These are phyloP conservation scores for Drosophila helvetica DNA, from an alignment of 2,888 invertebrate species.

Conservation along the genomic window DNA sequence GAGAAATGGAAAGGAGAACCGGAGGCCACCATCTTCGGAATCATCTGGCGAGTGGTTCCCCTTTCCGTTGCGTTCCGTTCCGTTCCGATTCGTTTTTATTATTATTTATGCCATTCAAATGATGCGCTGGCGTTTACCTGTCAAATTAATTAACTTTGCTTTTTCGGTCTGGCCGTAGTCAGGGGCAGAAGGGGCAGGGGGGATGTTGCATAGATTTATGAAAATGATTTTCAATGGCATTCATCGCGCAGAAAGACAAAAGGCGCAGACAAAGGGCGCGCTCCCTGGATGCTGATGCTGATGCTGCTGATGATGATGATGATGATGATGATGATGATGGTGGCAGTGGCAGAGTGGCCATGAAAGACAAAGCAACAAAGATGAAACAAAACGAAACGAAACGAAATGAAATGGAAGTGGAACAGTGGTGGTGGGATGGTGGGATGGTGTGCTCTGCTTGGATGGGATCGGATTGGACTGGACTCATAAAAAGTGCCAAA, in stretches of 20 bases:
- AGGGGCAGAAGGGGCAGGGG: neutral
- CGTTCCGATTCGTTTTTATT: slow-evolving; percentile 34
- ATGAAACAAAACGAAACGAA: slow-evolving; percentile 27
- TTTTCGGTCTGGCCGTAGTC: slow-evolving; percentile 5
- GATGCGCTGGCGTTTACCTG: slow-evolving; percentile 66
- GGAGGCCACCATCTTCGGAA: slow-evolving; percentile 16
- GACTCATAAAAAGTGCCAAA: slow-evolving; percentile 39
- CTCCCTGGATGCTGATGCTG: slow-evolving; percentile 9
- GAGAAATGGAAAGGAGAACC: slow-evolving; percentile 1
- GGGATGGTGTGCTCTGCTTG: slow-evolving; percentile 1
- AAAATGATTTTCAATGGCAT: slow-evolving; percentile 55
- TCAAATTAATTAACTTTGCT: slow-evolving; percentile 63
- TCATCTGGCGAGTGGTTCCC: slow-evolving; percentile 32
- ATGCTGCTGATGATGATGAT: slow-evolving; percentile 12
- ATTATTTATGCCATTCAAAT: slow-evolving; percentile 65
- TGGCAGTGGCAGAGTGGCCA: neutral
- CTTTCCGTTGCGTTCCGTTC: slow-evolving; percentile 4
- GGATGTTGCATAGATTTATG: slow-evolving; percentile 59
- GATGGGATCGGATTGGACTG: too few species aligned
- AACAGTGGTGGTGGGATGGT: slow-evolving; percentile 6
- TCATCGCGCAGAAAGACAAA: slow-evolving; percentile 26
- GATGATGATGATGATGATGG: slow-evolving; percentile 16
- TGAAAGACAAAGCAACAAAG: slow-evolving; percentile 31
- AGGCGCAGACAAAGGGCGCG: slow-evolving; percentile 57
- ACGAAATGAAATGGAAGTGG: slow-evolving; percentile 16